Evolutionary conservation across 2,797 vertebrate genomes (phyloP).

Genomic region (Argentina silus): DNA sequence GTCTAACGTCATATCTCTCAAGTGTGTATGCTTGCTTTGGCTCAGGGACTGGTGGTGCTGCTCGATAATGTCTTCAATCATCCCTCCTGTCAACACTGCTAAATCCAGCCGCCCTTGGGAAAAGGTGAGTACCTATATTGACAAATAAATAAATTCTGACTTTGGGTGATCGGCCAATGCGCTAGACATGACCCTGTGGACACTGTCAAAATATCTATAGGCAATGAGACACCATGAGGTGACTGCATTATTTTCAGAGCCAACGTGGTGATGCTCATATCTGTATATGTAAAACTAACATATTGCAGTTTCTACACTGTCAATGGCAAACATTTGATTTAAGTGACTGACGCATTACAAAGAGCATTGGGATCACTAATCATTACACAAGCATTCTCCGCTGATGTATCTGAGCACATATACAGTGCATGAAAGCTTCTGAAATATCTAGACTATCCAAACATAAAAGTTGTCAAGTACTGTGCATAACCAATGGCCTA

Average conservation of each 20-base stretch:
- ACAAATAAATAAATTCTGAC: constrained; percentile 84
- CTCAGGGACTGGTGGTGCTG: constrained; percentile 73
- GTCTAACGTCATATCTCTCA: constrained; percentile 27
- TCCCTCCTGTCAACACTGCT: constrained; percentile 77
- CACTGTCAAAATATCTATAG: not conserved
- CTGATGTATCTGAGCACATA: constrained; percentile 29
- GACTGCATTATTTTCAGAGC: not conserved
- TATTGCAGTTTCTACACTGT: too few relatives aligned
- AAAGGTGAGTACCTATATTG: constrained; percentile 83
- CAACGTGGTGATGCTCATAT: not conserved
- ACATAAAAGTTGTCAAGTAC: constrained; percentile 71
- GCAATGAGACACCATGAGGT: not conserved
- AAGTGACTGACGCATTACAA: constrained; percentile 5
- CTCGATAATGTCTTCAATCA: constrained; percentile 85
- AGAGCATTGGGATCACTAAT: not conserved
- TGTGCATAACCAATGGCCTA: constrained; percentile 45
- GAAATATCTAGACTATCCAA: constrained; percentile 54
- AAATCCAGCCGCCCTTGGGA: constrained; percentile 83
- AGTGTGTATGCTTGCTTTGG: constrained; percentile 70
- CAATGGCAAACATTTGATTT: too few relatives aligned
- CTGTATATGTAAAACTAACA: too few relatives aligned
- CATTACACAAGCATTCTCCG: constrained; percentile 26
- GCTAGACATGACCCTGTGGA: constrained; percentile 46
- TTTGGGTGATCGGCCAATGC: constrained; percentile 74
- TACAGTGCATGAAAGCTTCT: constrained; percentile 24